Conservation (phyloP, 2,113 vertebrate genomes). For the Toxotes jaculatrix region DNA sequence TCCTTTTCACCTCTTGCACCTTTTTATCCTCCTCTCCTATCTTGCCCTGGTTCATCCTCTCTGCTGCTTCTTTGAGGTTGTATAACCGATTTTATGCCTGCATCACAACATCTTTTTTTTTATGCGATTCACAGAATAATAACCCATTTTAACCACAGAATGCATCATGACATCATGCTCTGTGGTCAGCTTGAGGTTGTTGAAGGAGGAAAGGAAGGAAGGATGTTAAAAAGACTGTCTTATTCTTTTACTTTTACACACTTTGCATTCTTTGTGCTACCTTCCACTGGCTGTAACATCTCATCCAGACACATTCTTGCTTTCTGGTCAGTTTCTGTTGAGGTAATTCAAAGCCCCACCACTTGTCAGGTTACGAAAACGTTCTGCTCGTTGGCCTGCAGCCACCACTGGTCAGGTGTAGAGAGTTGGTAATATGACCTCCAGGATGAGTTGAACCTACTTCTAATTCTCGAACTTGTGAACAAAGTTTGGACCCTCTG, state of each 20-base stretch:
- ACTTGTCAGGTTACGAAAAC: conserved; percentile 7
- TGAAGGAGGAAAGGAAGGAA: neutral
- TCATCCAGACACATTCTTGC: neutral
- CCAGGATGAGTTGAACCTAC: conserved; percentile 38
- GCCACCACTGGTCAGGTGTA: conserved; percentile 7
- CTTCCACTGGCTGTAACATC: neutral
- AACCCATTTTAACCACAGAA: conserved; percentile 10
- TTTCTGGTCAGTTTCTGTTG: conserved; percentile 1
- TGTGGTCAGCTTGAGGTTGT: conserved; percentile 3
- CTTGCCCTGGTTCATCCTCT: neutral
- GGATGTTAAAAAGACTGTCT: neutral
- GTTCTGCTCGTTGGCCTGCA: conserved; percentile 17
- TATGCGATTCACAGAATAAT: conserved; percentile 24
- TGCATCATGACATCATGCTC: neutral
- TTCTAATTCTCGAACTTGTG: conserved; percentile 50
- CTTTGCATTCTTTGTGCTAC: neutral
- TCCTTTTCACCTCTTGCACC: conserved; percentile 28
- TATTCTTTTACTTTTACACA: conserved; percentile 4
- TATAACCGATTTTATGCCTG: conserved; percentile 18
- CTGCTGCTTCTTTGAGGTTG: neutral
- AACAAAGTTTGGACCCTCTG: conserved; percentile 54
- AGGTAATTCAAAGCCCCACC: conserved; percentile 4
- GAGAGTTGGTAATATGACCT: conserved; percentile 45
- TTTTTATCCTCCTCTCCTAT: conserved; percentile 4
- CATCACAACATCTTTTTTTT: conserved; percentile 1